Percentiles rank a stretch among this genome's conserved stretches.
Evolutionary conservation across 1,140 invertebrate genomes (phyloP).

Genomic region (Berghia stephanieae): DNA sequence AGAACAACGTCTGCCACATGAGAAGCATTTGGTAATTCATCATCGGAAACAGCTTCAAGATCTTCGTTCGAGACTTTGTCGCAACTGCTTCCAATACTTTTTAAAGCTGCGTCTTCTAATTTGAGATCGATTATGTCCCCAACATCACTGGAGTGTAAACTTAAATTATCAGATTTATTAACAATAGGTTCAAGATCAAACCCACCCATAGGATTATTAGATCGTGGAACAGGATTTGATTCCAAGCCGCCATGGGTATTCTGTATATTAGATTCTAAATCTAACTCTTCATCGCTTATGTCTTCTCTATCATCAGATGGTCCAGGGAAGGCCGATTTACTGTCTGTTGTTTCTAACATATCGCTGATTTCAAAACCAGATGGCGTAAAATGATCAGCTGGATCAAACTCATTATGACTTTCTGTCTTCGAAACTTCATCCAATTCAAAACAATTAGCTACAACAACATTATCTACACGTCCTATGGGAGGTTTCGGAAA

Average conservation of each 20-base stretch:
- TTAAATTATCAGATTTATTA: not conserved
- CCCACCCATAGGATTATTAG: no score
- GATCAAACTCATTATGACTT: not conserved
- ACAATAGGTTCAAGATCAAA: not conserved
- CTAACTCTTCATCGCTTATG: conserved; percentile 30
- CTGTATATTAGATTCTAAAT: conserved; percentile 15
- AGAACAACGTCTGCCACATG: not conserved
- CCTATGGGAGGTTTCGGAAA: no score
- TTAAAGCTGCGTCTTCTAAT: conserved; percentile 14
- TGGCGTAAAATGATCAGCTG: not conserved
- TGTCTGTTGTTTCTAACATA: no score
- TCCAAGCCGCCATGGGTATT: no score
- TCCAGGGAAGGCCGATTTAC: no score
- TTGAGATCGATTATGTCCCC: conserved; percentile 22
- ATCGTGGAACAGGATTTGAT: no score
- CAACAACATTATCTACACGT: no score
- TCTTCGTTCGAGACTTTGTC: conserved; percentile 20
- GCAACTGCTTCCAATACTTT: conserved; percentile 9
- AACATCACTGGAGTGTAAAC: conserved; percentile 9
- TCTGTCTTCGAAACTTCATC: no score
- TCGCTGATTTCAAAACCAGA: no score
- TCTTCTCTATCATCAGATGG: conserved; percentile 30
- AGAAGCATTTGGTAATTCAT: conserved; percentile 11
- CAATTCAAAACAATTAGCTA: no score
- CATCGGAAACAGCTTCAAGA: conserved; percentile 30